A percentile compares a stretch with the other conserved stretches of the same genome.
phyloP scores from a whole-genome alignment of 1,140 invertebrate genomes.

The Matsumurasca onukii region DNA sequence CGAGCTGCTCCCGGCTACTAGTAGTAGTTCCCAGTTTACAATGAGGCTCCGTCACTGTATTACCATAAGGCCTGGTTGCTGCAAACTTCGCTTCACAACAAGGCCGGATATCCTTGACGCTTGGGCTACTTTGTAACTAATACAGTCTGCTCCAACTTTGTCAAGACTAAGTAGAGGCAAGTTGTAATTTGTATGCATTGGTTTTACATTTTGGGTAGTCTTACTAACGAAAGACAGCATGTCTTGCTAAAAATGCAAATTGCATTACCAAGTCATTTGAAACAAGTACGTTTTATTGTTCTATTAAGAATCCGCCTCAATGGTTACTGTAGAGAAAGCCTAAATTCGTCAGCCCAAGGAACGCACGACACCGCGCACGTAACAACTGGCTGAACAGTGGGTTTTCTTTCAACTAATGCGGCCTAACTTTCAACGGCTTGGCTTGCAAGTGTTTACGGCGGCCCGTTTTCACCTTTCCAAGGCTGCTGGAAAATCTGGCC shows the following conservation, averaged over 20 bases:
- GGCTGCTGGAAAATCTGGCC: no score
- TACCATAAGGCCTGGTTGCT: neutral
- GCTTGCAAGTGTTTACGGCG: no score
- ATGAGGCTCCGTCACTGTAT: neutral
- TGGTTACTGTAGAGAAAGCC: no score
- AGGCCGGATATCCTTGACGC: neutral
- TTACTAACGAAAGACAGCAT: neutral
- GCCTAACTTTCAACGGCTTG: no score
- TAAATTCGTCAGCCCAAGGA: no score
- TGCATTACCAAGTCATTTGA: neutral
- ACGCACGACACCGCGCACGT: no score
- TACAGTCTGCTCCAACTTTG: neutral
- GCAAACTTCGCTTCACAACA: neutral
- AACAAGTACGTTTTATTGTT: no score
- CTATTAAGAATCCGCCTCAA: no score
- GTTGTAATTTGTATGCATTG: neutral
- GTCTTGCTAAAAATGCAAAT: neutral
- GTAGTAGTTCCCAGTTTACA: neutral
- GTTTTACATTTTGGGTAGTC: neutral
- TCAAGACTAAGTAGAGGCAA: no score
- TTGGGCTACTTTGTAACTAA: neutral
- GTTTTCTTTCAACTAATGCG: no score
- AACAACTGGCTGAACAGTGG: no score
- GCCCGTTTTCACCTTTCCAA: no score
- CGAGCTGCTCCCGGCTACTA: neutral